Evolutionary conservation across 2,888 invertebrate genomes (phyloP).

Genomic region (Troides aeacus): DNA sequence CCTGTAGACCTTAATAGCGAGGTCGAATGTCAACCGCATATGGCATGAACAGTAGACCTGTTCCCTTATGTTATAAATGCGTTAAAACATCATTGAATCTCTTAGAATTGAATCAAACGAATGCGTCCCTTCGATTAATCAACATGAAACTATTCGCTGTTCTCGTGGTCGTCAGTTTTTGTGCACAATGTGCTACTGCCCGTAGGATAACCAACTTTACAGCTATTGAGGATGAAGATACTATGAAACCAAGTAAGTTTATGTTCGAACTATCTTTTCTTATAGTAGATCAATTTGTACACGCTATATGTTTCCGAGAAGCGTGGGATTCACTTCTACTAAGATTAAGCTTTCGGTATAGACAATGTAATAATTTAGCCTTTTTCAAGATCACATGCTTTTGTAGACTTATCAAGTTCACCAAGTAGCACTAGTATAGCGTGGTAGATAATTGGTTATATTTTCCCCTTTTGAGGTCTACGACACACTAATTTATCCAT

Average conservation of each 20-base stretch:
- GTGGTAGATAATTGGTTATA: no score
- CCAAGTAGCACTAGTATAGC: no score
- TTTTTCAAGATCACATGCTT: no score
- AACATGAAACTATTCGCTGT: slow-evolving; percentile 43
- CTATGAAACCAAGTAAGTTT: slow-evolving; percentile 41
- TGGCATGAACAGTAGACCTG: slow-evolving; percentile 47
- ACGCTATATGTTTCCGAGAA: no score
- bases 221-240: slow-evolving; percentile 36
- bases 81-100: slow-evolving; percentile 43
- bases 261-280: no score
- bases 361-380: no score
- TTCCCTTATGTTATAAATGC: slow-evolving; percentile 63
- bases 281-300: no score
- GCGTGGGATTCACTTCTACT: no score
- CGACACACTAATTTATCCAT: neutral
- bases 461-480: neutral
- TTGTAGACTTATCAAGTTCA: no score
- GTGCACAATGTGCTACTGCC: slow-evolving; percentile 42
- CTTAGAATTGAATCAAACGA: slow-evolving; percentile 50
- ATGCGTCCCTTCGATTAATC: slow-evolving; percentile 38
- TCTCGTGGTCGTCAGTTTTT: slow-evolving; percentile 45
- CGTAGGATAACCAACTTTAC: slow-evolving; percentile 44
- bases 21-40: slow-evolving; percentile 56
- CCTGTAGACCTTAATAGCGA: slow-evolving; percentile 44
- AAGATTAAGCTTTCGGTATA: no score